Conservation (phyloP, 2,797 vertebrate species). For the Basileuterus tristriatus region DNA sequence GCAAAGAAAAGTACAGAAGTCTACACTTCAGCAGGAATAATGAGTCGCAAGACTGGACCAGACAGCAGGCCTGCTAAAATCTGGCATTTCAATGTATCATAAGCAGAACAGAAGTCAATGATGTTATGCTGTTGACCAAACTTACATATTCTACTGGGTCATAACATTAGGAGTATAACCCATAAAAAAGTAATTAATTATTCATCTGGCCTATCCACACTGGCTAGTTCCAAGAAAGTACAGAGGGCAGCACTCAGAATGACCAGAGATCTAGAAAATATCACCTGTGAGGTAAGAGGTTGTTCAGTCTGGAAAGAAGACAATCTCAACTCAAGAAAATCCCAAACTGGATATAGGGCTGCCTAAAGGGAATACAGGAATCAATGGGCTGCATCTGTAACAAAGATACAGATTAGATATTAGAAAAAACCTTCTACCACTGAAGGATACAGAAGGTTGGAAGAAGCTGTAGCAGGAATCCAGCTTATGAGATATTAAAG, state of each 20-base stretch:
- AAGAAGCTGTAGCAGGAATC: not conserved
- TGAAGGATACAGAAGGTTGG: not conserved
- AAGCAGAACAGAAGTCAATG: not conserved
- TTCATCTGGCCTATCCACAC: not conserved
- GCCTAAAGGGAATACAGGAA: not conserved
- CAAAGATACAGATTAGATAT: not conserved
- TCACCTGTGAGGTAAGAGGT: not conserved
- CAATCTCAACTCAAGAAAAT: not conserved
- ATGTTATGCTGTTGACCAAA: not conserved
- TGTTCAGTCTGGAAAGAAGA: not conserved
- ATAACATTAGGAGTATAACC: not conserved
- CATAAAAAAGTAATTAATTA: not conserved
- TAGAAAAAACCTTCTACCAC: not conserved
- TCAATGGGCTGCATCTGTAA: not conserved
- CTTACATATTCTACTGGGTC: not conserved
- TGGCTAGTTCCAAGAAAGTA: not conserved
- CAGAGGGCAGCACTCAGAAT: not conserved
- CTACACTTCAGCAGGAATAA: not conserved
- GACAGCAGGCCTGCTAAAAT: not conserved
- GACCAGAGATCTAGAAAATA: not conserved
- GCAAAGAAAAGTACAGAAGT: not conserved
- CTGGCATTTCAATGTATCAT: not conserved
- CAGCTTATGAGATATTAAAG: not conserved
- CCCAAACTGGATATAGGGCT: not conserved
- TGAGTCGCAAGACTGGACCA: not conserved